Percentiles rank a stretch among this genome's conserved stretches.
Conservation (phyloP, 2,113 vertebrate genomes). For the Paramisgurnus dabryanus region DNA sequence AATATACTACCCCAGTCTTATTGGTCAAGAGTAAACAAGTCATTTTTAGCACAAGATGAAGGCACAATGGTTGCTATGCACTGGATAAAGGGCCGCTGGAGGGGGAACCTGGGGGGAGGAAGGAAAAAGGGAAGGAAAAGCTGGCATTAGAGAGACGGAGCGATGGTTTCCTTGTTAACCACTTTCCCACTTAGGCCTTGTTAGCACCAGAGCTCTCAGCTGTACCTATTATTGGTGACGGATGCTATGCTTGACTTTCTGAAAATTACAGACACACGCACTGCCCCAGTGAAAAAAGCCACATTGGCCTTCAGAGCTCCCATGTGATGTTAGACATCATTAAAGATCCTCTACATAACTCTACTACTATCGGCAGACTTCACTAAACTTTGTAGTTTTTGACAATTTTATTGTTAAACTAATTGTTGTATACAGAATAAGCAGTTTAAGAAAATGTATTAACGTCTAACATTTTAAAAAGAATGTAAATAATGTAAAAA, state of each 20-base stretch:
- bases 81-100: conserved; percentile 36
- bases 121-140: conserved; percentile 40
- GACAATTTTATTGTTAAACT: background rate
- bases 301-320: conserved; percentile 4
- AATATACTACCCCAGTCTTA: conserved; percentile 23
- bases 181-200: conserved; percentile 74
- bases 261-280: conserved; percentile 39
- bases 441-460: too few relatives aligned
- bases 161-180: conserved; percentile 66
- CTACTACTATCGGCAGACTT: too few relatives aligned
- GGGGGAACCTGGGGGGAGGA: conserved; percentile 31
- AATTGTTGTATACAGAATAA: too few relatives aligned
- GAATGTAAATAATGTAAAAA: too few relatives aligned
- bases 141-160: conserved; percentile 37
- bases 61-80: conserved; percentile 58
- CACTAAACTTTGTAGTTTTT: background rate
- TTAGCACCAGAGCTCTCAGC: conserved; percentile 69
- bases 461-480: too few relatives aligned
- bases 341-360: conserved; percentile 12
- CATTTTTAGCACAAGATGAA: conserved; percentile 25
- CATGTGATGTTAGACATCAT: conserved; percentile 19
- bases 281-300: conserved; percentile 7
- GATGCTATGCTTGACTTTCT: conserved; percentile 60
- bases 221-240: conserved; percentile 61
- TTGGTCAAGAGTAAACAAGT: conserved; percentile 43